phyloP scores from a whole-genome alignment of 64 coral and sea anemone genomes.

The Montipora efflorescens region DNA sequence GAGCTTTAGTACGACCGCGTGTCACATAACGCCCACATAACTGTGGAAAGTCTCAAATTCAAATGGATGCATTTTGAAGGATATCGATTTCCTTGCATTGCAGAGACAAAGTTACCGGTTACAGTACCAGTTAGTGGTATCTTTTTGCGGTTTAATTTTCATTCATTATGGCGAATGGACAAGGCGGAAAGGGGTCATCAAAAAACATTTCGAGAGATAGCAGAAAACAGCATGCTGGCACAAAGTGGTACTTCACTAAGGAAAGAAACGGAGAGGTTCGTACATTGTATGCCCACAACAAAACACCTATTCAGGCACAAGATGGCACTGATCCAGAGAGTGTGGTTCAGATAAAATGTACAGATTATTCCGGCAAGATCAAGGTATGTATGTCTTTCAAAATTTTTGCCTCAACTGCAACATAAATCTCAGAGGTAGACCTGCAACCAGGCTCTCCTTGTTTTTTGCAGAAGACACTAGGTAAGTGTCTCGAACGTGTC shows the following conservation, averaged over 20 bases:
- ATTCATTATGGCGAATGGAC: neutral
- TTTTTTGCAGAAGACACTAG: neutral
- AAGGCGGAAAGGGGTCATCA: neutral
- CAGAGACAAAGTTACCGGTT: too few relatives aligned
- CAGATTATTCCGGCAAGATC: neutral
- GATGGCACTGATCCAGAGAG: neutral
- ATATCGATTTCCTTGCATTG: too few relatives aligned
- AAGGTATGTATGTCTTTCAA: neutral
- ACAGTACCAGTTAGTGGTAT: too few relatives aligned
- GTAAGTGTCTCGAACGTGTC: too few relatives aligned
- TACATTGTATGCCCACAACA: neutral
- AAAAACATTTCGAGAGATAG: neutral
- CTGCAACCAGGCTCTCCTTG: neutral
- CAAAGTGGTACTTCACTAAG: neutral
- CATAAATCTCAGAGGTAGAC: neutral
- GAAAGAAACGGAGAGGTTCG: neutral
- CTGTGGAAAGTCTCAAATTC: too few relatives aligned
- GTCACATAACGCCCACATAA: too few relatives aligned
- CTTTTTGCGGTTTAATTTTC: too few relatives aligned
- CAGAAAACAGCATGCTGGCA: neutral
- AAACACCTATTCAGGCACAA: neutral
- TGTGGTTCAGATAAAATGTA: neutral
- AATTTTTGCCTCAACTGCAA: neutral
- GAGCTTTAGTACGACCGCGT: too few relatives aligned
- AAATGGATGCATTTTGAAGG: too few relatives aligned